Conservation (phyloP, 1,140 invertebrate genomes). For the Sitobion miscanthi region DNA sequence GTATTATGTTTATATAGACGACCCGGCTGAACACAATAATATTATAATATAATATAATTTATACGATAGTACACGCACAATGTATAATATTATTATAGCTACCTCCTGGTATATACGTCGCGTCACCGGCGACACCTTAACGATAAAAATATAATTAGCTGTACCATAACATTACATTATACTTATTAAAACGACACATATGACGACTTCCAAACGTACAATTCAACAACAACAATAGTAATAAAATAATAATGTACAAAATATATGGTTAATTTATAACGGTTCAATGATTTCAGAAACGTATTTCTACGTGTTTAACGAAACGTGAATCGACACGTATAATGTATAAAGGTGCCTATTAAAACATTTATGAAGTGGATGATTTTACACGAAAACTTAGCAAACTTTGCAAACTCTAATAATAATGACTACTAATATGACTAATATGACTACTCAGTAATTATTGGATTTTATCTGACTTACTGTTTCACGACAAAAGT, state of each 20-base stretch:
- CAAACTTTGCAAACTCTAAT: too few relatives aligned
- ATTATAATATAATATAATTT: conserved; percentile 31
- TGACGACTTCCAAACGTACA: neutral
- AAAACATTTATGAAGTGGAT: neutral
- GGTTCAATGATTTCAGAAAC: neutral
- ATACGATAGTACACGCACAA: neutral
- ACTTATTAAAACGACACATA: neutral
- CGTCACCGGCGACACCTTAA: neutral
- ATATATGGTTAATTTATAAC: conserved; percentile 40
- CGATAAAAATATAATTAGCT: conserved; percentile 35
- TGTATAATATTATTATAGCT: neutral
- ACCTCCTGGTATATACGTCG: neutral
- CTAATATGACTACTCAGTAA: neutral
- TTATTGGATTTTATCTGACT: neutral
- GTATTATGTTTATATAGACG: neutral
- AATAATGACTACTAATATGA: too few relatives aligned
- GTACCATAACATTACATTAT: neutral
- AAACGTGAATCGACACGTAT: conserved; percentile 1
- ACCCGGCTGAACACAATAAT: neutral
- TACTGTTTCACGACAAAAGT: neutral
- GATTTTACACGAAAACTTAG: neutral
- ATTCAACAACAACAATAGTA: neutral
- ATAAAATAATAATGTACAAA: conserved; percentile 1
- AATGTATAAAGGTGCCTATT: neutral
- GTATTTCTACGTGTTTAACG: neutral